A percentile compares a stretch with the other conserved stretches of the same genome.
phyloP scores from a whole-genome alignment of 2,797 vertebrate genomes.

The Bovichtus diacanthus region DNA sequence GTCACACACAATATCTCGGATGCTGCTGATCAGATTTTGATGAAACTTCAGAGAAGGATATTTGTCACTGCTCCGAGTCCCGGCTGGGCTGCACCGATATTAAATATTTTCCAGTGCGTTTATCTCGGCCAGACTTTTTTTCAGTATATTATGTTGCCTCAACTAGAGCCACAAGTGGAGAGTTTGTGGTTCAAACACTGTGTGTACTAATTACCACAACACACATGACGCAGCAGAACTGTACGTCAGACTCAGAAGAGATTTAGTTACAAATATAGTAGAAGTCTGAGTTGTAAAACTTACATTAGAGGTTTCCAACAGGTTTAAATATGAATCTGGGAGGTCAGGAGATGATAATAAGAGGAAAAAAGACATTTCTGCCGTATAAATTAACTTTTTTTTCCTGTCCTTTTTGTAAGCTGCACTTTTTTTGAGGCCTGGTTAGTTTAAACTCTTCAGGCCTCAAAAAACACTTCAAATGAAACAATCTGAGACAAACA shows the following conservation, averaged over 20 bases:
- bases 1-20: slow-evolving; percentile 68
- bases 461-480: background rate
- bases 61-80: slow-evolving; percentile 52
- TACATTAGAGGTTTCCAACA: background rate
- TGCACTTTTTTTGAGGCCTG: background rate
- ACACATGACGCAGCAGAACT: background rate
- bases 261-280: too few species aligned
- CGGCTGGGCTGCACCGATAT: slow-evolving; percentile 17
- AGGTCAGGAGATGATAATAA: background rate
- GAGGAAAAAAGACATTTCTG: too few species aligned
- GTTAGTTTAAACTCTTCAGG: background rate
- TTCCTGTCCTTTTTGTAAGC: background rate
- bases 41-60: slow-evolving; percentile 66
- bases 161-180: slow-evolving; percentile 25
- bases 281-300: background rate
- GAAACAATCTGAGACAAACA: background rate
- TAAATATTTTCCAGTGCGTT: slow-evolving; percentile 31
- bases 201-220: background rate
- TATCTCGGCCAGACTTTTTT: slow-evolving; percentile 9
- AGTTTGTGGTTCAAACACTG: background rate
- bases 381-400: too few species aligned
- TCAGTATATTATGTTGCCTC: background rate
- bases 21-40: slow-evolving; percentile 72
- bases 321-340: background rate
- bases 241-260: background rate